A percentile compares a stretch with the other conserved stretches of the same genome.
These are phyloP conservation scores for Lasioglossum figueresi DNA, from an alignment of 2,888 invertebrate species.

Conservation along the genomic window DNA sequence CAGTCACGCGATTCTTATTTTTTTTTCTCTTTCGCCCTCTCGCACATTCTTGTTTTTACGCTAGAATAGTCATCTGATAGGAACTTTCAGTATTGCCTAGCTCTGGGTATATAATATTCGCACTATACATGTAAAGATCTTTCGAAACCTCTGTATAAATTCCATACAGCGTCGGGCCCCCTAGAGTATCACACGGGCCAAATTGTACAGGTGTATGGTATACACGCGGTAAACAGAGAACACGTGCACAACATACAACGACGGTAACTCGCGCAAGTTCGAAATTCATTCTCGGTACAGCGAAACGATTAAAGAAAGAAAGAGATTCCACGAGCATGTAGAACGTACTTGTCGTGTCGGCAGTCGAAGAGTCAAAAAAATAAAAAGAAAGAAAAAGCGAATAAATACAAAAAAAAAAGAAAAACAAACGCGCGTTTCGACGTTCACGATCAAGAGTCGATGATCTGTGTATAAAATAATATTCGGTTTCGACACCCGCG, in stretches of 20 bases:
- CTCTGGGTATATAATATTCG: constrained; percentile 82
- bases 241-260: constrained; percentile 71
- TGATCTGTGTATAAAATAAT: not conserved
- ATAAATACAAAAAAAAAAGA: too few relatives aligned
- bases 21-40: constrained; percentile 58
- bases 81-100: constrained; percentile 84
- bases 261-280: constrained; percentile 57
- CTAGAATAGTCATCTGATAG: constrained; percentile 83
- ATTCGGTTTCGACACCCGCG: not conserved
- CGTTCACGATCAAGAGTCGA: not conserved
- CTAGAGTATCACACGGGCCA: constrained; percentile 83
- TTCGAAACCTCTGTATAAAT: constrained; percentile 60
- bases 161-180: constrained; percentile 76
- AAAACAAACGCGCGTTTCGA: not conserved
- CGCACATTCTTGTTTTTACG: constrained; percentile 73
- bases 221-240: constrained; percentile 56
- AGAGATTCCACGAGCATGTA: not conserved
- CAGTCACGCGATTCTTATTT: constrained; percentile 32
- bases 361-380: not conserved
- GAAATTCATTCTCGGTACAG: constrained; percentile 56
- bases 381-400: too few relatives aligned
- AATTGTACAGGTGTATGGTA: constrained; percentile 64
- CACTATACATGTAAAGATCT: constrained; percentile 69
- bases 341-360: not conserved
- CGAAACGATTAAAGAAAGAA: not conserved